Conservation (phyloP, 2,113 vertebrate species). For the Leucopsar rothschildi region DNA sequence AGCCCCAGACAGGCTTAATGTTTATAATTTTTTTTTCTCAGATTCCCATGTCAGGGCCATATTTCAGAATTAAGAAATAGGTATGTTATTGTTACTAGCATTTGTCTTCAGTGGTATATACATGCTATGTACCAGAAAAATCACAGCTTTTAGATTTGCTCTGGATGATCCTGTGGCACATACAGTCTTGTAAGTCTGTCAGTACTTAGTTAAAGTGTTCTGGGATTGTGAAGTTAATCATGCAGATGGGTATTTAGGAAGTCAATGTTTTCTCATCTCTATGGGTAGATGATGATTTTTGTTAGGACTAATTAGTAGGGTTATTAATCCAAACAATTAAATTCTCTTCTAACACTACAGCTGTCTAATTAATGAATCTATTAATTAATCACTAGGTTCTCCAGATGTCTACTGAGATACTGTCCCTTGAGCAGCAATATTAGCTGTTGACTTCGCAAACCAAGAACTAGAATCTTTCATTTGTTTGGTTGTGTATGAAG, state of each 20-base stretch:
- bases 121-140: background rate
- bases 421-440: constrained; percentile 51
- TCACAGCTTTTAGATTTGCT: background rate
- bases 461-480: constrained; percentile 31
- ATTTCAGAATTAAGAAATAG: background rate
- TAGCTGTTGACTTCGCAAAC: constrained; percentile 21
- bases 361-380: constrained; percentile 70
- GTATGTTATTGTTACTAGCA: background rate
- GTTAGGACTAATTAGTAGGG: constrained; percentile 72
- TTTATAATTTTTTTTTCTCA: background rate
- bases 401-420: constrained; percentile 69
- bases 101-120: background rate
- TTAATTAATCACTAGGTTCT: constrained; percentile 74
- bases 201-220: background rate
- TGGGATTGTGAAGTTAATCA: constrained; percentile 20
- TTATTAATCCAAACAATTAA: constrained; percentile 79
- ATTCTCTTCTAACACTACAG: constrained; percentile 65
- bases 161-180: background rate
- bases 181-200: background rate
- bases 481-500: constrained; percentile 18
- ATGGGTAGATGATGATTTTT: constrained; percentile 62
- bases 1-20: background rate
- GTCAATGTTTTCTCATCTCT: constrained; percentile 44
- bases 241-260: constrained; percentile 52
- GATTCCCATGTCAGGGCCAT: background rate